Conservation (phyloP, 2,888 invertebrate species). For the Crematogaster levior region DNA sequence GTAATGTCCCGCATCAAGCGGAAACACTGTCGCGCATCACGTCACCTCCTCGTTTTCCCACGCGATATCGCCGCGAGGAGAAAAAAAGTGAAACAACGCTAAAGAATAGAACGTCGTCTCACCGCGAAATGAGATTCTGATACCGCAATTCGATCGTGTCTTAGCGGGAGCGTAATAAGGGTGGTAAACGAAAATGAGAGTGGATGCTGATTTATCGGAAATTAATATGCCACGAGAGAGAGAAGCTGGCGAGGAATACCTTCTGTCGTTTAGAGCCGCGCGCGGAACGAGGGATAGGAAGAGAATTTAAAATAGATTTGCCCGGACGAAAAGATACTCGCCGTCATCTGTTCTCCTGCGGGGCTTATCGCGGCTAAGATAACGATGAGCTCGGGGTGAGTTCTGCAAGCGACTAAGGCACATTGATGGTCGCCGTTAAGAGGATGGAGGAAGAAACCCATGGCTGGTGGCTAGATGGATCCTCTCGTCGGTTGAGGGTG, state of each 20-base stretch:
- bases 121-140: slow-evolving; percentile 49
- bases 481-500: slow-evolving; percentile 44
- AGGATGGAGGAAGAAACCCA: slow-evolving; percentile 33
- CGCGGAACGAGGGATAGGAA: slow-evolving; percentile 26
- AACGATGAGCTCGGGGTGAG: slow-evolving; percentile 38
- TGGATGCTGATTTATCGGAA: slow-evolving; percentile 56
- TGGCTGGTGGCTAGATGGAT: slow-evolving; percentile 47
- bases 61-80: not conserved
- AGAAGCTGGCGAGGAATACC: slow-evolving; percentile 68
- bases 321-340: slow-evolving; percentile 66
- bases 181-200: slow-evolving; percentile 10
- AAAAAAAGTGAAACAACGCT: slow-evolving; percentile 31
- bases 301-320: slow-evolving; percentile 82
- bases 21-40: slow-evolving; percentile 18
- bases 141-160: slow-evolving; percentile 45
- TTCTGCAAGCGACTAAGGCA: slow-evolving; percentile 65
- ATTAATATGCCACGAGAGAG: slow-evolving; percentile 79
- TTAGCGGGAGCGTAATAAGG: slow-evolving; percentile 19
- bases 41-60: slow-evolving; percentile 23
- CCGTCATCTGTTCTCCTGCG: slow-evolving; percentile 61
- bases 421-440: slow-evolving; percentile 60
- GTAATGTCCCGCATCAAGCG: slow-evolving; percentile 18
- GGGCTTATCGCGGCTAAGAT: slow-evolving; percentile 74
- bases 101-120: slow-evolving; percentile 12
- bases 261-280: slow-evolving; percentile 36